Conservation (phyloP, 2,797 vertebrate species). For the Aselliscus stoliczkanus region DNA sequence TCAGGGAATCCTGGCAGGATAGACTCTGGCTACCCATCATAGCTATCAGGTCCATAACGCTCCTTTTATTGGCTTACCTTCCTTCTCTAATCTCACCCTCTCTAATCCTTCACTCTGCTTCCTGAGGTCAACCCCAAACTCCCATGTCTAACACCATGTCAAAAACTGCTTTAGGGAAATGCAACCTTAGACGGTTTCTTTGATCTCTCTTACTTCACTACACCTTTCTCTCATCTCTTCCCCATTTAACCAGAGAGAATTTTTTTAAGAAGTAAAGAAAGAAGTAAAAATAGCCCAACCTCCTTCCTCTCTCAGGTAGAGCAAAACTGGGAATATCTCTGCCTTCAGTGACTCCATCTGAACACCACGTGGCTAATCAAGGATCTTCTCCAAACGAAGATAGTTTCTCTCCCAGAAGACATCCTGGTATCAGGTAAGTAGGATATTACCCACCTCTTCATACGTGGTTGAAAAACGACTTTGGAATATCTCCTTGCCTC, state of each 20-base stretch:
- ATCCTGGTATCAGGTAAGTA: not conserved
- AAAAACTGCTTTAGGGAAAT: not conserved
- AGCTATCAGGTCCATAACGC: not conserved
- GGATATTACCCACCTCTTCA: not conserved
- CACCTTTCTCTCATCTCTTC: not conserved
- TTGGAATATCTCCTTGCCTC: not conserved
- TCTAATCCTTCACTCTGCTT: not conserved
- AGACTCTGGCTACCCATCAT: not conserved
- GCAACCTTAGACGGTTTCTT: not conserved
- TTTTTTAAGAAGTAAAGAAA: not conserved
- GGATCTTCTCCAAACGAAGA: not conserved
- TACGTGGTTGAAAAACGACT: not conserved
- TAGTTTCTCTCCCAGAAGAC: not conserved
- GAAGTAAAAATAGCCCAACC: not conserved
- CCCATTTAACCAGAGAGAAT: not conserved
- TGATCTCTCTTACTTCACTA: not conserved
- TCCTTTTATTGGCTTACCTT: not conserved
- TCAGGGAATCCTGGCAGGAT: not conserved
- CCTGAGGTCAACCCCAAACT: not conserved
- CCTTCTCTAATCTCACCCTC: not conserved
- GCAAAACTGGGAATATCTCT: not conserved
- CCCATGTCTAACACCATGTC: not conserved
- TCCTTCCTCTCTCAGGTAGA: not conserved
- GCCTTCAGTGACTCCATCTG: not conserved
- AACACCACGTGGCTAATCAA: not conserved